These are phyloP conservation scores for Galendromus occidentalis DNA, from an alignment of 1,140 invertebrate species.

Conservation along the genomic window DNA sequence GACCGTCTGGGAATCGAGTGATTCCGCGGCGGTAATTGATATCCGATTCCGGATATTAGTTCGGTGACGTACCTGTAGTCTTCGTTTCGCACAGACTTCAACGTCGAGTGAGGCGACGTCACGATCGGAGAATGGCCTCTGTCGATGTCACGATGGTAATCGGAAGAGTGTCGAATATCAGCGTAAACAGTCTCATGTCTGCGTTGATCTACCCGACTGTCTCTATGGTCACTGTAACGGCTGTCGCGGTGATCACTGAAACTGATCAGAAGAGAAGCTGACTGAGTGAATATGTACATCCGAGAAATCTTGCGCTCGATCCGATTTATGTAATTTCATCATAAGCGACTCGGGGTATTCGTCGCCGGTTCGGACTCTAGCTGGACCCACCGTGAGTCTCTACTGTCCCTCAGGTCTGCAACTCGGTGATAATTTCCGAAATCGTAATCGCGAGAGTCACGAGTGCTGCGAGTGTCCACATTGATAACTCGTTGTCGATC, in stretches of 20 bases:
- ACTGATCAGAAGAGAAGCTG: too few relatives aligned
- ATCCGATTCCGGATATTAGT: too few relatives aligned
- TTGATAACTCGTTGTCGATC: not conserved
- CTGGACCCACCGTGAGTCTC: not conserved
- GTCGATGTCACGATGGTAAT: not conserved
- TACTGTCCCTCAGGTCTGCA: not conserved
- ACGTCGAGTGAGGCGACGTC: not conserved
- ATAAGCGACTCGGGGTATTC: too few relatives aligned
- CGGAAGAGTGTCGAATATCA: not conserved
- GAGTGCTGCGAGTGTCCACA: constrained; percentile 2
- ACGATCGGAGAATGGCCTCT: not conserved
- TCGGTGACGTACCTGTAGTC: not conserved
- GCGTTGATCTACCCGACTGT: not conserved
- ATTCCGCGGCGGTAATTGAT: too few relatives aligned
- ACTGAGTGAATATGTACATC: too few relatives aligned
- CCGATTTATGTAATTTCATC: too few relatives aligned
- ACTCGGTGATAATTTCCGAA: not conserved
- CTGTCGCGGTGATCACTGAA: not conserved
- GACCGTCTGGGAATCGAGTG: too few relatives aligned
- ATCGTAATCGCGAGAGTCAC: not conserved
- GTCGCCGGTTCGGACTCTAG: too few relatives aligned
- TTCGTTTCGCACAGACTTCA: not conserved
- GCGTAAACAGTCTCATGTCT: constrained; percentile 4
- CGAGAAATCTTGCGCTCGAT: too few relatives aligned
- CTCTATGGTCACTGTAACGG: not conserved